Percentiles rank a stretch among this genome's conserved stretches.
Conservation (phyloP, 1,140 invertebrate genomes). For the Andrena cerasifolii region DNA sequence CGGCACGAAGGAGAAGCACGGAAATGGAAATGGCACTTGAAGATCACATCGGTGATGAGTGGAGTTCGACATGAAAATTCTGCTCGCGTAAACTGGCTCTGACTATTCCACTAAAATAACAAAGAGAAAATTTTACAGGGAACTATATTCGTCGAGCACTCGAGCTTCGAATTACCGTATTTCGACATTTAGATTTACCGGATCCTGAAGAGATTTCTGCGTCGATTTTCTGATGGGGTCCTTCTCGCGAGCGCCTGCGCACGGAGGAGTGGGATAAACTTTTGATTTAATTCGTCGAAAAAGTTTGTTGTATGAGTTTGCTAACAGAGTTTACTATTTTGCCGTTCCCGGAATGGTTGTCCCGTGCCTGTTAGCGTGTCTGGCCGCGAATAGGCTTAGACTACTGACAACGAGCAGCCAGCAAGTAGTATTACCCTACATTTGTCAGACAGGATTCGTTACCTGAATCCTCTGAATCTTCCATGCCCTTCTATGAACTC, state of each 20-base stretch:
- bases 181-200: conserved; percentile 29
- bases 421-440: too few species aligned
- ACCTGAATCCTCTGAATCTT: too few species aligned
- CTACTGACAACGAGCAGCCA: too few species aligned
- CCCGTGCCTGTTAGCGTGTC: too few species aligned
- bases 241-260: too few species aligned
- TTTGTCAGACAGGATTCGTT: too few species aligned
- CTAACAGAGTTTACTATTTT: too few species aligned
- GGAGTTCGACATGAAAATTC: neutral
- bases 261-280: conserved; percentile 5
- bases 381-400: too few species aligned
- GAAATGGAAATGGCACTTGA: neutral
- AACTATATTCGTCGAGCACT: conserved; percentile 10
- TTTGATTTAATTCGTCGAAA: conserved; percentile 8
- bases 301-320: too few species aligned
- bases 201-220: conserved; percentile 17
- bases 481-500: too few species aligned
- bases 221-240: conserved; percentile 37
- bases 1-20: neutral
- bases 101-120: neutral
- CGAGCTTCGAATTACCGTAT: neutral
- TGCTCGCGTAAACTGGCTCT: neutral
- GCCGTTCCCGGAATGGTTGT: too few species aligned
- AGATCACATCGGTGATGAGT: neutral
- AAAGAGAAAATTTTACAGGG: neutral